Base-by-base conservation (phyloP, 2,888 invertebrate genomes). In the Nephrotoma flavescens region DNA sequence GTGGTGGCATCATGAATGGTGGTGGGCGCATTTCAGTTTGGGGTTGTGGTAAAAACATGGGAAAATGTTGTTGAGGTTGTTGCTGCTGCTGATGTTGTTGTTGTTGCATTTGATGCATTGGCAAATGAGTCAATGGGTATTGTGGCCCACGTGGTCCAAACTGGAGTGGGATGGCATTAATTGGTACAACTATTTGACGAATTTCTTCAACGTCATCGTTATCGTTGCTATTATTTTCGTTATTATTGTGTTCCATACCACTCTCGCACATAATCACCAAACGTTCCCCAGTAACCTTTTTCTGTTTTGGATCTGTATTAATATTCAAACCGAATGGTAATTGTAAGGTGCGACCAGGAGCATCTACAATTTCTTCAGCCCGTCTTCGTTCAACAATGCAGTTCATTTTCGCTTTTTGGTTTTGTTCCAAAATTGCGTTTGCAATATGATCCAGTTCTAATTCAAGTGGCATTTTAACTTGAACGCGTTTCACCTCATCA, bases 251-350 rank as follows among this genome's bases (percentile, higher is more conserved):
- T 42, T 42, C 42, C 84, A 84, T 84, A 87, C 96, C 97, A 89
- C 96, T 96, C 90, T 97, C 96, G 90, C 97, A 97, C 90, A 96
- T 95, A 90, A 97, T 97, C 45, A 96, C 95, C 92, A 97, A 96
- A 87, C 96, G 94, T 91, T 97, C 97, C 9, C 97, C 97, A 87
- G 96, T 96, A 88, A 95, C 92, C 89, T 94, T 94, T 88, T 95
- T 94, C 90, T 94, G 94, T 89, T 95, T 93, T 6, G 95, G 95
- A 90, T 95, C 95, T 44, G 95, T 95, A 88, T 94, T 94, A 88
- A 95, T 90, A 89, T 95, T 95, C 86, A 94, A 91, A 88, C 95
- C 95, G 89, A 95, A 94, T 31, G 95, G 94, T 87, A 95, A 91
- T 86, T 93, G 92, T 83, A 95, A 91, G 5, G 93, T 94, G 90